Evolutionary conservation across 2,113 vertebrate genomes (phyloP), one percentile per base, ranked within the genome.

Genomic region (Aspidoscelis tigris): DNA sequence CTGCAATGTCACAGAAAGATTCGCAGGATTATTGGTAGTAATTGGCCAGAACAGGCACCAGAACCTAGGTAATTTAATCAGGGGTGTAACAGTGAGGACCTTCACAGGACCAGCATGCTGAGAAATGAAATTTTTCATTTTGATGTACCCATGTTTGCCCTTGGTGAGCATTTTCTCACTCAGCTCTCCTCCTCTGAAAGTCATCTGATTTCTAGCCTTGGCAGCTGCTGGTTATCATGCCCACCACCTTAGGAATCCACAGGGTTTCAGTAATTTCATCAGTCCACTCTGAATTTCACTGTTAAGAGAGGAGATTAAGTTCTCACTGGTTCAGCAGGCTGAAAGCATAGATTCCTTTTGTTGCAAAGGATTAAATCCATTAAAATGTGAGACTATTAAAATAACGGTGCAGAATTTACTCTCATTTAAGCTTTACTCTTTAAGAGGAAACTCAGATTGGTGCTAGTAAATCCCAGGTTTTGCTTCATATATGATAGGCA

Each of bases 401-500:
- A 72, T 8, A 44, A 83, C 24, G 68, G 77, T 0, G 24, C 72
- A 53, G 44, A 20, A 41, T 79, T 85, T 75, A 72, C 41, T 10
- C 70, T 3, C 69, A 24, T 6, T 6, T 61, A 65, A 65, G 11
- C 39, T 72, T 66, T 9, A 53, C 14, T 61, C 8, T 21, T 78
- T 12, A 41, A 76, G 69, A 64, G 41, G 50, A 83, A 33, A 21
- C 43, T 66, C 69, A 79, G 16, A 1, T 1, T 50, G 7, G 16
- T 3, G 61, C 50, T 0, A 0, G 53, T 20, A n/a, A 78, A 89
- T 50, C 44, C 22, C 24, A 26, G 44, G 1, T 71, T 83, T 78
- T 14, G 9, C 50, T 81, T 39, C 1, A 0, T 43, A 5, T 0
- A 0, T 20, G 43, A 76, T 0, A 11, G 41, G 22, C 0, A 0